Evolutionary conservation across 1,140 invertebrate species (phyloP).

Genomic region (Anoplophora glabripennis): DNA sequence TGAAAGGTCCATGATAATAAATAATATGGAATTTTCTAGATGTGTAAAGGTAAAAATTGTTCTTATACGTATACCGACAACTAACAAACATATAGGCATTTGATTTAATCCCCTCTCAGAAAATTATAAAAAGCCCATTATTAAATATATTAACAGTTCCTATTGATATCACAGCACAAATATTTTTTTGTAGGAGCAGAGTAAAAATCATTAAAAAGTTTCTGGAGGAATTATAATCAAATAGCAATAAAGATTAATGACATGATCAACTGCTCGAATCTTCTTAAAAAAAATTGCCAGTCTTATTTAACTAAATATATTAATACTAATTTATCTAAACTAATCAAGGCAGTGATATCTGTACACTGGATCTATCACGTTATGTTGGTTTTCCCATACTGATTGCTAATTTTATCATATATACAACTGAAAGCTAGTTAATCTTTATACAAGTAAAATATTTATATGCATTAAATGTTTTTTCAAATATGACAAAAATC

Average conservation of each 20-base stretch:
- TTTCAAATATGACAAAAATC: background rate
- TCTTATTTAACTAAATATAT: constrained; percentile 41
- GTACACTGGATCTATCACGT: constrained; percentile 37
- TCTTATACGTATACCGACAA: too few relatives aligned
- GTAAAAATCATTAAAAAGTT: constrained; percentile 18
- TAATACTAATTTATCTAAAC: constrained; percentile 32
- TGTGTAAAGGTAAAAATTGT: too few relatives aligned
- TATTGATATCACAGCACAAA: constrained; percentile 17
- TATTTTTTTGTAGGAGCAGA: constrained; percentile 11
- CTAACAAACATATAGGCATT: too few relatives aligned
- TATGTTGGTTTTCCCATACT: constrained; percentile 21
- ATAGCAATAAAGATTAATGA: constrained; percentile 2
- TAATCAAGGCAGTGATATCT: constrained; percentile 43
- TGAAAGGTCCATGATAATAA: too few relatives aligned
- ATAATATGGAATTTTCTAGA: too few relatives aligned
- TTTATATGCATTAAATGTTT: background rate
- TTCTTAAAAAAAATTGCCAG: constrained; percentile 30
- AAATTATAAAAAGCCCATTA: background rate
- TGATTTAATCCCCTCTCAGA: background rate
- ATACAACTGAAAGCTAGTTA: constrained; percentile 13
- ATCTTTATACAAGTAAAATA: too few relatives aligned
- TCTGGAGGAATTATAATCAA: background rate
- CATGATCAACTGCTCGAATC: constrained; percentile 21
- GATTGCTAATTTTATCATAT: constrained; percentile 14
- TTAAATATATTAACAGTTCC: background rate